Conservation (phyloP, 2,797 vertebrate genomes). For the Eupleurogrammus muticus region DNA sequence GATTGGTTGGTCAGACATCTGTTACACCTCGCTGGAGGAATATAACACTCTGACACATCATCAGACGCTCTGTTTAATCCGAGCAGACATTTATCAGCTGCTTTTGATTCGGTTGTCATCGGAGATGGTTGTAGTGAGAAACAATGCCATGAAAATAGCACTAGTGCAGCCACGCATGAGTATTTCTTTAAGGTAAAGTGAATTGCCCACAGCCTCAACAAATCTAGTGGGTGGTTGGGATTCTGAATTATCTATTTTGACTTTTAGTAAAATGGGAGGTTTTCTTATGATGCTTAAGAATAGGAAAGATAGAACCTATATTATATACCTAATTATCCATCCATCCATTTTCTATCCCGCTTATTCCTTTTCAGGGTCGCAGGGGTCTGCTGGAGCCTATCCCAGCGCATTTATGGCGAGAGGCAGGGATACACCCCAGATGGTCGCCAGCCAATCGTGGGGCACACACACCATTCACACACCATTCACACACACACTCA, state of each 20-base stretch:
- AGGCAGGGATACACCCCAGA: too few relatives aligned
- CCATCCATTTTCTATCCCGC: too few relatives aligned
- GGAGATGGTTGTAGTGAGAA: constrained; percentile 38
- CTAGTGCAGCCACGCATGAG: constrained; percentile 49
- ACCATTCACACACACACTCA: too few relatives aligned
- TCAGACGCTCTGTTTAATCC: constrained; percentile 72
- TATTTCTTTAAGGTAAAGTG: constrained; percentile 52
- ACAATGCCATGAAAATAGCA: constrained; percentile 28
- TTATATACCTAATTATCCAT: too few relatives aligned
- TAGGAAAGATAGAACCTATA: too few relatives aligned
- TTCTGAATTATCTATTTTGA: constrained; percentile 48
- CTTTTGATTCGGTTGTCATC: constrained; percentile 72
- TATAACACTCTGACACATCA: constrained; percentile 70
- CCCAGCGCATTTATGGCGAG: too few relatives aligned
- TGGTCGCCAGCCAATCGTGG: too few relatives aligned
- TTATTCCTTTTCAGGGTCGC: too few relatives aligned
- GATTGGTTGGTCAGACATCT: constrained; percentile 75
- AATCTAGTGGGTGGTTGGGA: constrained; percentile 49
- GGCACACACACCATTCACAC: too few relatives aligned
- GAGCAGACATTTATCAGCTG: constrained; percentile 74
- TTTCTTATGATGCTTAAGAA: constrained; percentile 18
- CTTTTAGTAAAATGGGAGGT: constrained; percentile 39
- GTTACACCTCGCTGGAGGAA: constrained; percentile 71
- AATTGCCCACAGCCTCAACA: constrained; percentile 54
- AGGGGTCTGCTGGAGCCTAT: too few relatives aligned